These are phyloP conservation scores for Ceratotherium simum DNA, from an alignment of 2,113 vertebrate species.

Conservation along the genomic window DNA sequence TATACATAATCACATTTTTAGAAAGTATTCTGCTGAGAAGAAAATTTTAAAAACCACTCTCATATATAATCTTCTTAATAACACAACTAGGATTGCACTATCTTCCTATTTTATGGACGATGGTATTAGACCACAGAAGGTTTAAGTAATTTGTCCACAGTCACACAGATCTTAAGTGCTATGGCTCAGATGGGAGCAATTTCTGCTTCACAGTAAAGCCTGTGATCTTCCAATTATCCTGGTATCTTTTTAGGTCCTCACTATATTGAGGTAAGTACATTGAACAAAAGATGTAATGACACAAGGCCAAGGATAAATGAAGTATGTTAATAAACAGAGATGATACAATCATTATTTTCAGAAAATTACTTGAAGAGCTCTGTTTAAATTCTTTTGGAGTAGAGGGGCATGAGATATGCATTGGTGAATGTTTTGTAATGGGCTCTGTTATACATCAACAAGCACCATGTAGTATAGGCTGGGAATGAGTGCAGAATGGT, in stretches of 20 bases:
- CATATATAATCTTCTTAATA: background rate
- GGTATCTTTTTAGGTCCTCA: background rate
- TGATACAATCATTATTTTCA: conserved; percentile 40
- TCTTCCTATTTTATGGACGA: conserved; percentile 28
- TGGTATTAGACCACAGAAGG: background rate
- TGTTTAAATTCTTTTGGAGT: background rate
- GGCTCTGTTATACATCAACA: background rate
- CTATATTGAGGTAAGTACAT: background rate
- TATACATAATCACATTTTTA: background rate
- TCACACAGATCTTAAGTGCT: background rate
- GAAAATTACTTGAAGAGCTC: background rate
- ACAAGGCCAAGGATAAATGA: background rate
- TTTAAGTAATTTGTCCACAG: conserved; percentile 45
- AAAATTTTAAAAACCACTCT: background rate
- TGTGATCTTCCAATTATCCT: background rate
- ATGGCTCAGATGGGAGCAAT: background rate
- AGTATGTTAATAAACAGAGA: background rate
- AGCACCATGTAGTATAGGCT: background rate
- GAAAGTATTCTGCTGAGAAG: background rate
- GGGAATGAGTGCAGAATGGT: background rate
- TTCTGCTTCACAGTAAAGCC: background rate
- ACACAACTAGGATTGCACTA: background rate
- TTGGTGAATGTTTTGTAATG: background rate
- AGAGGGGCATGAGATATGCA: rapidly evolving
- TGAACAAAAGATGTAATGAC: background rate